These are phyloP conservation scores for Popillia japonica DNA, from an alignment of 1,140 invertebrate species.

Conservation along the genomic window DNA sequence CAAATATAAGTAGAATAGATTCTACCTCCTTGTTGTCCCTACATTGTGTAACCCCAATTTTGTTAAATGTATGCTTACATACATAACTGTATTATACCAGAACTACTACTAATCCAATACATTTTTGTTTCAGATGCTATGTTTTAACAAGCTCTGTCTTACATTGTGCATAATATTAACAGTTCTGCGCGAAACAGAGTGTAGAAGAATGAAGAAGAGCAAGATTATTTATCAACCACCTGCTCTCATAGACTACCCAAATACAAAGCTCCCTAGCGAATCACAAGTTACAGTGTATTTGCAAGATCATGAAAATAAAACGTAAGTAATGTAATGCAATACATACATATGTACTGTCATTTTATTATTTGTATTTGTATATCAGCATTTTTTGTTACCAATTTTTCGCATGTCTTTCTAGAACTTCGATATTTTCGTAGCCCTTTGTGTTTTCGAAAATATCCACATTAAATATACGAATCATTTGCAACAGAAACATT, in stretches of 20 bases:
- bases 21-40: too few species aligned
- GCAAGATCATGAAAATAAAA: slow-evolving; percentile 18
- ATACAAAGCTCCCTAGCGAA: not conserved
- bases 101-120: too few species aligned
- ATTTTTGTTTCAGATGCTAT: slow-evolving; percentile 27
- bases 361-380: not conserved
- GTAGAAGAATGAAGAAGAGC: slow-evolving; percentile 17
- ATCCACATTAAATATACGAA: slow-evolving; percentile 17
- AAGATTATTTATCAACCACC: not conserved
- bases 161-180: slow-evolving; percentile 5
- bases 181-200: slow-evolving; percentile 21
- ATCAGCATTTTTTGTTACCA: not conserved
- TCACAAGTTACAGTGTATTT: not conserved
- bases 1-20: too few species aligned
- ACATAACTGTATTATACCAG: too few species aligned
- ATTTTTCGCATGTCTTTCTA: not conserved
- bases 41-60: too few species aligned
- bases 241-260: not conserved
- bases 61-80: too few species aligned
- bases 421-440: not conserved
- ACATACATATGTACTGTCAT: not conserved
- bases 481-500: slow-evolving; percentile 28
- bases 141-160: slow-evolving; percentile 10
- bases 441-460: slow-evolving; percentile 1
- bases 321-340: slow-evolving; percentile 4